These are phyloP conservation scores for Panorpa germanica DNA, from an alignment of 2,888 invertebrate genomes.

Conservation along the genomic window DNA sequence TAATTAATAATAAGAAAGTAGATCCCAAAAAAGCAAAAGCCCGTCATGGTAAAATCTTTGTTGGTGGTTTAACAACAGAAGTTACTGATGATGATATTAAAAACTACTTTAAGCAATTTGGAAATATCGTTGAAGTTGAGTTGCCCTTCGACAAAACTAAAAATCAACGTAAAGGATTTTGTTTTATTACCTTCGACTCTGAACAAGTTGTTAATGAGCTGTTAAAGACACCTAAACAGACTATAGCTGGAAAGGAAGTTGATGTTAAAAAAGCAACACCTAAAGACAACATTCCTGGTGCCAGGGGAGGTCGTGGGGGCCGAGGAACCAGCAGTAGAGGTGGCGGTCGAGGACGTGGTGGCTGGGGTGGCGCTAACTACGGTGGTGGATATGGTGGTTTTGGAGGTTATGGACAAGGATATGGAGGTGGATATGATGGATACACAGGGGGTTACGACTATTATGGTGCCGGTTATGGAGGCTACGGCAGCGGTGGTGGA, in stretches of 20 bases:
- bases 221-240: constrained; percentile 68
- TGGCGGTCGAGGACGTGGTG: too few species aligned
- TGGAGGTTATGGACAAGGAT: constrained; percentile 28
- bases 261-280: constrained; percentile 93
- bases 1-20: constrained; percentile 75
- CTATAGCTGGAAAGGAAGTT: constrained; percentile 84
- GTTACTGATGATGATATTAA: constrained; percentile 75
- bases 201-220: constrained; percentile 74
- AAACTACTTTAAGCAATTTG: constrained; percentile 68
- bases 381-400: constrained; percentile 50
- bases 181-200: constrained; percentile 84
- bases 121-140: constrained; percentile 72
- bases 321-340: constrained; percentile 44
- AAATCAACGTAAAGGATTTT: constrained; percentile 81
- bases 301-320: constrained; percentile 40
- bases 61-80: constrained; percentile 73
- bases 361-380: constrained; percentile 26
- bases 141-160: constrained; percentile 86
- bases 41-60: constrained; percentile 76
- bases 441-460: too few species aligned
- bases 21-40: constrained; percentile 84
- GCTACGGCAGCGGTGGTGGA: too few species aligned
- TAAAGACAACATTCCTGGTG: constrained; percentile 48
- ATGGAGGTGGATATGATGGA: constrained; percentile 10
- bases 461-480: too few species aligned